Percentiles rank a stretch among this genome's conserved stretches.
Conservation (phyloP, 2,113 vertebrate genomes). For the Brachionichthys hirsutus region DNA sequence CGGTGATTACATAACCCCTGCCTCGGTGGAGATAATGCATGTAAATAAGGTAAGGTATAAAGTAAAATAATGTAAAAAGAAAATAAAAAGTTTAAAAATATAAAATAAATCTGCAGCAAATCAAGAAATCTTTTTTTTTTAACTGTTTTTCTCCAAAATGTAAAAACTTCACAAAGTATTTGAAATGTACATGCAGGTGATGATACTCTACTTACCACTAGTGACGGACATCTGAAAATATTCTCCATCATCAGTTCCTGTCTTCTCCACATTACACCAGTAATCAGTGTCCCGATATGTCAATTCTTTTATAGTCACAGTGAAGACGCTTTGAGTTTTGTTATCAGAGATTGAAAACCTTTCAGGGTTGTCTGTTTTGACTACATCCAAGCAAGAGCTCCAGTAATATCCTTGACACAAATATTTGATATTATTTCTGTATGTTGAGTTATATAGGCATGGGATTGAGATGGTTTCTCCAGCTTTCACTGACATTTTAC, state of each 20-base stretch:
- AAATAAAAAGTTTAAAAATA: no score
- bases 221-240: constrained; percentile 35
- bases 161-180: neutral
- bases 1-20: no score
- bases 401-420: constrained; percentile 26
- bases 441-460: constrained; percentile 34
- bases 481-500: constrained; percentile 24
- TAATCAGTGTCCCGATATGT: rapidly evolving
- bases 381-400: rapidly evolving
- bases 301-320: constrained; percentile 31
- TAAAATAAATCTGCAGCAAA: no score
- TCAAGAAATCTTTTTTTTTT: no score
- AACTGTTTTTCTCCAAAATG: neutral
- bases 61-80: no score
- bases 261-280: constrained; percentile 48
- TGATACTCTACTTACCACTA: constrained; percentile 12
- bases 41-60: no score
- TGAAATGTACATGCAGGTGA: neutral
- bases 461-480: constrained; percentile 43
- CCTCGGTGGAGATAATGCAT: no score
- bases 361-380: constrained; percentile 1
- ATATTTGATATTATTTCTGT: constrained; percentile 28
- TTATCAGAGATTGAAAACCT: constrained; percentile 48
- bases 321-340: constrained; percentile 29
- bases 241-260: rapidly evolving